phyloP scores from a whole-genome alignment of 2,888 invertebrate genomes.

The Epinotia bilunana region DNA sequence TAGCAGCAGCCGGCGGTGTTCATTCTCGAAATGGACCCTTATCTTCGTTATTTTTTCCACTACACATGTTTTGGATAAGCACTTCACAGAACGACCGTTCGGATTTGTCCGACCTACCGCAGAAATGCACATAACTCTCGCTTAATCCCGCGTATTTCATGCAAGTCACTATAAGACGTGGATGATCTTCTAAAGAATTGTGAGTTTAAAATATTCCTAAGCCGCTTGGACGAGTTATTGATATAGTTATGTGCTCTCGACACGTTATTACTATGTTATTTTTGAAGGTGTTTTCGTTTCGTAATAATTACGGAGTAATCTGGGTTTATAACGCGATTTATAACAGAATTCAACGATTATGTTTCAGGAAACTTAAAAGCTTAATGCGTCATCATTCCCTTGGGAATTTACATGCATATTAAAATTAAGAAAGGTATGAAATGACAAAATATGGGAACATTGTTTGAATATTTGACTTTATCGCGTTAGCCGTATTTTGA shows the following conservation, averaged over 20 bases:
- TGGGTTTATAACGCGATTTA: conserved; percentile 11
- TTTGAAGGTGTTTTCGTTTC: conserved; percentile 39
- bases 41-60: conserved; percentile 76
- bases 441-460: not conserved
- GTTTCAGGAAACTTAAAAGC: not conserved
- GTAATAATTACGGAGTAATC: conserved; percentile 25
- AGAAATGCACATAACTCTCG: conserved; percentile 71
- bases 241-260: conserved; percentile 43
- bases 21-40: conserved; percentile 81
- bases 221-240: conserved; percentile 46
- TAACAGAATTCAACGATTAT: conserved; percentile 6
- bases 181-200: conserved; percentile 58
- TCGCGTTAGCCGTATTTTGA: not conserved
- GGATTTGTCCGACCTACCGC: conserved; percentile 75
- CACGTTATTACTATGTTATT: conserved; percentile 41
- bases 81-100: conserved; percentile 72
- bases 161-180: conserved; percentile 71
- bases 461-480: not conserved
- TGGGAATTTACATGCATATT: not conserved
- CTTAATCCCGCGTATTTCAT: conserved; percentile 77
- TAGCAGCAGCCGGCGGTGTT: conserved; percentile 53
- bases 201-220: conserved; percentile 51
- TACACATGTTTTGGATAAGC: conserved; percentile 82
- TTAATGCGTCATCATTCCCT: not conserved
- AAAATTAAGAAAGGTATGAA: not conserved